Conservation (phyloP, 2,797 vertebrate genomes). For the Tympanoctomys barrerae region DNA sequence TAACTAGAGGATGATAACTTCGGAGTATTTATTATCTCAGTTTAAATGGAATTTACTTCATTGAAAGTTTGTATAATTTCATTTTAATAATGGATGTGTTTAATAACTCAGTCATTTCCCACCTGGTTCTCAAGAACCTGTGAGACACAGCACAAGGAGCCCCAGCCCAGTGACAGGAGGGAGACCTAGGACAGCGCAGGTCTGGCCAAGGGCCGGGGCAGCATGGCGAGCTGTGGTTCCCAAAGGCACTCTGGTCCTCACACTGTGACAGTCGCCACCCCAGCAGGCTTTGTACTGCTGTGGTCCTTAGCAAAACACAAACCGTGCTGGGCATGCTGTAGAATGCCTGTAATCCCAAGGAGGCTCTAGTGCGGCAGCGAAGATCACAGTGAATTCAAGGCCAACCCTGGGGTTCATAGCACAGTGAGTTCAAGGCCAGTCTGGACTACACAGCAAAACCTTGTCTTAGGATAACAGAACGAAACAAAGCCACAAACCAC, state of each 20-base stretch:
- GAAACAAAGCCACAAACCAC: neutral
- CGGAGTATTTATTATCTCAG: neutral
- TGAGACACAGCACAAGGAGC: neutral
- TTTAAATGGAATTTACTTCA: conserved; percentile 19
- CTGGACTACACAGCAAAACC: neutral
- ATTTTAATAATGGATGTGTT: neutral
- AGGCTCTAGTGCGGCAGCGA: neutral
- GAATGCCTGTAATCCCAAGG: neutral
- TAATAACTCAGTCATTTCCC: neutral
- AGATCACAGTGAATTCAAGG: neutral
- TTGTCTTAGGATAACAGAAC: neutral
- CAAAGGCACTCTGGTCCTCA: neutral
- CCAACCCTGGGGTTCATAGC: neutral
- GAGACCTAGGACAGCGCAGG: too few relatives aligned
- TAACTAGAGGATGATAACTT: neutral
- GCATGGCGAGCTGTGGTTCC: neutral
- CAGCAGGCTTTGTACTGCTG: neutral
- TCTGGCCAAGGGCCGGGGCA: neutral
- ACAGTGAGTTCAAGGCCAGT: neutral
- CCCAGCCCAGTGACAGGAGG: neutral
- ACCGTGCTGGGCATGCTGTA: neutral
- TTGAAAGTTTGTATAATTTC: neutral
- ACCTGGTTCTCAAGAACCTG: neutral
- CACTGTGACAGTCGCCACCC: neutral
- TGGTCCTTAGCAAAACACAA: neutral